These are phyloP conservation scores for Halichoeres trimaculatus DNA, from an alignment of 2,113 vertebrate species.

Conservation along the genomic window DNA sequence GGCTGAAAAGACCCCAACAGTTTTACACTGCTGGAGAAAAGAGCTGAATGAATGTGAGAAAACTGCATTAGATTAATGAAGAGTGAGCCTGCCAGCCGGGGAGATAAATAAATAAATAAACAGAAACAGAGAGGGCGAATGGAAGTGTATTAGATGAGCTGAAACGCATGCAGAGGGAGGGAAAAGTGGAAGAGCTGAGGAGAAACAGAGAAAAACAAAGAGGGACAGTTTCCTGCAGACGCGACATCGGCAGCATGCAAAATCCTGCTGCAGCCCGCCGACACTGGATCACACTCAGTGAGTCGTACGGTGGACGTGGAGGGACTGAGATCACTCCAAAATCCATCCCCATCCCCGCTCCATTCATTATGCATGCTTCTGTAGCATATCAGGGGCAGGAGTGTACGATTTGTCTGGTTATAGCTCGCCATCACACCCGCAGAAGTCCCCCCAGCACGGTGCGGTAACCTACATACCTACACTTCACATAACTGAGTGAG, in stretches of 20 bases:
- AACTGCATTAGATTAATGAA: constrained; percentile 74
- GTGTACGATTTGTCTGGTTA: constrained; percentile 50
- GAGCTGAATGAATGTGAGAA: constrained; percentile 51
- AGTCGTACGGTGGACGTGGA: constrained; percentile 56
- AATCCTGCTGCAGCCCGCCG: constrained; percentile 56
- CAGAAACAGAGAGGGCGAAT: constrained; percentile 26
- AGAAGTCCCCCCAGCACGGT: constrained; percentile 50
- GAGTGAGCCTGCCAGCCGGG: constrained; percentile 53
- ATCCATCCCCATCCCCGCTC: constrained; percentile 29
- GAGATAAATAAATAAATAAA: constrained; percentile 50
- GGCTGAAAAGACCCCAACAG: constrained; percentile 24
- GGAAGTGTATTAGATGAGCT: constrained; percentile 41
- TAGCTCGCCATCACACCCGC: background rate
- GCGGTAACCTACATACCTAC: constrained; percentile 31
- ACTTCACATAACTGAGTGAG: constrained; percentile 16
- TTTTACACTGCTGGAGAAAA: constrained; percentile 62
- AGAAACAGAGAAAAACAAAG: constrained; percentile 62
- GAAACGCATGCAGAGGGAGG: constrained; percentile 39
- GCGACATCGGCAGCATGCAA: constrained; percentile 69
- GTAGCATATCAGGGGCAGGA: constrained; percentile 37
- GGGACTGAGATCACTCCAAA: constrained; percentile 56
- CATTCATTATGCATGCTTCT: constrained; percentile 66
- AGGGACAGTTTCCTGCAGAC: constrained; percentile 64
- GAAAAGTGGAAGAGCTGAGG: constrained; percentile 19
- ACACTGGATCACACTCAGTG: constrained; percentile 53